Conservation (phyloP, 1,140 invertebrate species). For the Parasteatoda tepidariorum region DNA sequence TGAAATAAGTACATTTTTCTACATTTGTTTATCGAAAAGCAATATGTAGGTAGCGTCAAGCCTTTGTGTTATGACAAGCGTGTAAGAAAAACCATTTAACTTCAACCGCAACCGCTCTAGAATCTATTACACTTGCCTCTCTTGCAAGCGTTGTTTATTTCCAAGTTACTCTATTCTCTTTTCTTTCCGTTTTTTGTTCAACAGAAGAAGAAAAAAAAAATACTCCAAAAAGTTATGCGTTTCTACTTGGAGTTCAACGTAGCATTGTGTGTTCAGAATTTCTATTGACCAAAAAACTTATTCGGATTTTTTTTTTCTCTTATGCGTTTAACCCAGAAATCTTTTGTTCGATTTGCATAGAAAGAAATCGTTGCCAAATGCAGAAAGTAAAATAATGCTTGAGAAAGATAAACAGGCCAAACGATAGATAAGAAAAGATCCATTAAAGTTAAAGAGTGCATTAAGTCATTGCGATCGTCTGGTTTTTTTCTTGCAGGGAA, state of each 20-base stretch:
- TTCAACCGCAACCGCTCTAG: background rate
- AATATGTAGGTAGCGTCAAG: background rate
- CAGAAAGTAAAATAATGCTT: background rate
- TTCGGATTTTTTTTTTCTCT: background rate
- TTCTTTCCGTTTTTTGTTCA: background rate
- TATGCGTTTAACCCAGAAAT: background rate
- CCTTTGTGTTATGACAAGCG: background rate
- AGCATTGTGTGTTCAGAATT: background rate
- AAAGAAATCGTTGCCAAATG: slow-evolving; percentile 3
- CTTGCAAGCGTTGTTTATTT: background rate
- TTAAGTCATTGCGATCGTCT: background rate
- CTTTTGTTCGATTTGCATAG: slow-evolving; percentile 33
- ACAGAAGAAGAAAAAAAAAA: background rate
- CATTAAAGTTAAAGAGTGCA: background rate
- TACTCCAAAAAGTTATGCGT: background rate
- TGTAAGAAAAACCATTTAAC: background rate
- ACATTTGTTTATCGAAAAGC: background rate
- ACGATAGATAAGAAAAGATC: background rate
- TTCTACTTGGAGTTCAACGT: background rate
- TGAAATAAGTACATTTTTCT: background rate
- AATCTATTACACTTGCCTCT: slow-evolving; percentile 24
- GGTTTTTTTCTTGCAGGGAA: background rate
- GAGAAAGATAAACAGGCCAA: background rate
- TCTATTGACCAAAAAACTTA: slow-evolving; percentile 26
- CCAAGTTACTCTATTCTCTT: background rate